Percentiles rank a stretch among this genome's conserved stretches.
phyloP scores from a whole-genome alignment of 2,797 vertebrate species.

The Oryzias sinensis region DNA sequence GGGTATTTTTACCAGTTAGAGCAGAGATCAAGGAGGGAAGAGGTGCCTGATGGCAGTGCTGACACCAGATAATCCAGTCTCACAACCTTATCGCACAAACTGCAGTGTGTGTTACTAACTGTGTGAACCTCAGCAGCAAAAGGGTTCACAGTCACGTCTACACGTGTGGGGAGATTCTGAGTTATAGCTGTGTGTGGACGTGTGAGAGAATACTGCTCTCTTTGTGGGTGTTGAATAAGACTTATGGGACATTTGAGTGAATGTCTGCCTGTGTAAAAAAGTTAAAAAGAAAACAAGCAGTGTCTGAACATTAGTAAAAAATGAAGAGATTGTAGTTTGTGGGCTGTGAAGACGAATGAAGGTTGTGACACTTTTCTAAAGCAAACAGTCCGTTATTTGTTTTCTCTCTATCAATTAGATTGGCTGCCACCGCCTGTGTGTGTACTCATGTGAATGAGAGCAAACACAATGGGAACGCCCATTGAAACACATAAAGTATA shows the following conservation, averaged over 20 bases:
- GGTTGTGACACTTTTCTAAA: slow-evolving; percentile 55
- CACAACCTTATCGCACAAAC: slow-evolving; percentile 47
- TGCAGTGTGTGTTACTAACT: slow-evolving; percentile 17
- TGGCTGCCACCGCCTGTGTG: slow-evolving; percentile 30
- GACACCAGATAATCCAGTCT: slow-evolving; percentile 61
- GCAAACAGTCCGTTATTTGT: slow-evolving; percentile 68
- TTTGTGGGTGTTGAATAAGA: slow-evolving; percentile 37
- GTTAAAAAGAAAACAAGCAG: slow-evolving; percentile 51
- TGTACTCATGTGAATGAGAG: background rate
- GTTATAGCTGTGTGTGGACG: slow-evolving; percentile 35
- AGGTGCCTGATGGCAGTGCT: slow-evolving; percentile 46
- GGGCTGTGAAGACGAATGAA: slow-evolving; percentile 65
- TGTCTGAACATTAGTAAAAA: slow-evolving; percentile 37
- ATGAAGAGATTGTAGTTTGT: slow-evolving; percentile 35
- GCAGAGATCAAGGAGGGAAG: slow-evolving; percentile 19
- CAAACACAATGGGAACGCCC: slow-evolving; percentile 12
- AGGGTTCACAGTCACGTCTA: slow-evolving; percentile 16
- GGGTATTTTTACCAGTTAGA: slow-evolving; percentile 5
- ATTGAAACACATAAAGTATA: slow-evolving; percentile 5
- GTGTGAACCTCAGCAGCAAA: slow-evolving; percentile 24
- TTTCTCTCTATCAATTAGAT: slow-evolving; percentile 57
- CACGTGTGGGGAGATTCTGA: slow-evolving; percentile 45
- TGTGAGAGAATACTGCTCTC: slow-evolving; percentile 49
- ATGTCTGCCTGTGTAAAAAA: slow-evolving; percentile 45
- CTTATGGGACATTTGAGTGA: slow-evolving; percentile 45